Base-by-base conservation (phyloP, 53 echinoderm and acorn worm species). In the Antedon mediterranea region DNA sequence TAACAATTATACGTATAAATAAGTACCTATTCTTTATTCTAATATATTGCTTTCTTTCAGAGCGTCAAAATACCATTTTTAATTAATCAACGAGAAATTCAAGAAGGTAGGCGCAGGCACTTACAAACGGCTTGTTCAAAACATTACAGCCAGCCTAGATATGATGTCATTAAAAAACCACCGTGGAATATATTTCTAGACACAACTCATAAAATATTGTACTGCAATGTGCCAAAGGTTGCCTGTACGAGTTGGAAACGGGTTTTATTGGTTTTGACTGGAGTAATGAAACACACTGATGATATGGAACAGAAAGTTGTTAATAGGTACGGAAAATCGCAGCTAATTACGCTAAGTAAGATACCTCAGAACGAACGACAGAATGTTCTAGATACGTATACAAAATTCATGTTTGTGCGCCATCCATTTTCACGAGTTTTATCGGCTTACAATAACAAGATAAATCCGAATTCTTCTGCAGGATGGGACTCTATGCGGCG, bases 181-280 rank as follows among this genome's bases (percentile, higher is more conserved):
- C 82, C 79, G 8, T 30, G 72, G n/a, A 82, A 87, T 23, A 43
- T 90, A n/a, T 78, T 84, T 70, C 87, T 90, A 1, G 79, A 90
- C 70, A 87, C 87, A n/a, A 76, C 80, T 71, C 83, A 90, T 75
- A 79, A 87, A 70, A 71, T 90, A 30, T 30, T 87, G 26, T 90
- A 90, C 71, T 90, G 90, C 31, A 42, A 77, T 15, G 83, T 87
- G 13, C 87, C 90, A 28, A 90, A 90, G 72, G 75, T 87, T n/a
- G 90, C 90, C 0, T 87, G 81, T 32, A 90, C 90, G 30, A 90
- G 87, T 77, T 90, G 90, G 90, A 90, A 90, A 74, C 78, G 90
- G 18, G 85, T 90, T 3, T 73, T 87, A 31, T 77, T 87, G 0
- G 90, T 90, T 15, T 72, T 90, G 5, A 43, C 34, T 4, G 90